Conservation (phyloP, 2,888 invertebrate genomes). For the Artemia sinica region DNA sequence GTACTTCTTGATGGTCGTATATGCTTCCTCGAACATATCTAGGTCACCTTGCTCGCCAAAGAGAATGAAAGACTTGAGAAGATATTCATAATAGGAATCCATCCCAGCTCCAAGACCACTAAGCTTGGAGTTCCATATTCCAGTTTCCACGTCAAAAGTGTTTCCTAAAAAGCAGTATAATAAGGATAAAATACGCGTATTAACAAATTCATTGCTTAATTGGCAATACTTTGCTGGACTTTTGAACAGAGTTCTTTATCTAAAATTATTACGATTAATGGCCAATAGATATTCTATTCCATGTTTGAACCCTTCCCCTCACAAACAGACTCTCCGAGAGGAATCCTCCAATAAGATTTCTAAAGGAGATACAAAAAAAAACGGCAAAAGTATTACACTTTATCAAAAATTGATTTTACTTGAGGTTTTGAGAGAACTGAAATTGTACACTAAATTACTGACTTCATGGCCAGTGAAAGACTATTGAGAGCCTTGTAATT, state of each 20-base stretch:
- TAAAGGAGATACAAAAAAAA: neutral
- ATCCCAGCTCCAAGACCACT: constrained; percentile 44
- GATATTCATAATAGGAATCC: constrained; percentile 45
- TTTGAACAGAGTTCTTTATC: neutral
- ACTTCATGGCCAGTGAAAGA: too few relatives aligned
- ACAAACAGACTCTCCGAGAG: neutral
- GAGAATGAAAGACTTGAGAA: constrained; percentile 43
- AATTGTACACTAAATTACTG: too few relatives aligned
- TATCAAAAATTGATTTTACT: too few relatives aligned
- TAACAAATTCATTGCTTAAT: constrained; percentile 5
- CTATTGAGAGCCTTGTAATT: too few relatives aligned
- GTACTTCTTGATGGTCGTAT: constrained; percentile 39
- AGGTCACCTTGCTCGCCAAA: constrained; percentile 41
- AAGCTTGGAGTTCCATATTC: constrained; percentile 41
- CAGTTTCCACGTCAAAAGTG: constrained; percentile 43
- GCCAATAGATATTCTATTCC: too few relatives aligned
- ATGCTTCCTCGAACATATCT: constrained; percentile 41
- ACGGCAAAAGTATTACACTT: too few relatives aligned
- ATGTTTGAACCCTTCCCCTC: too few relatives aligned
- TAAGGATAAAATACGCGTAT: neutral
- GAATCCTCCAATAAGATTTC: neutral
- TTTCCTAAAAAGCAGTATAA: constrained; percentile 34
- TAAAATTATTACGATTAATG: too few relatives aligned
- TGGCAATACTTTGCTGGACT: neutral
- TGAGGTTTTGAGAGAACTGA: too few relatives aligned